Percentiles rank a stretch among this genome's conserved stretches.
Evolutionary conservation across 2,888 invertebrate species (phyloP).

Genomic region (Drosophila mimetica): DNA sequence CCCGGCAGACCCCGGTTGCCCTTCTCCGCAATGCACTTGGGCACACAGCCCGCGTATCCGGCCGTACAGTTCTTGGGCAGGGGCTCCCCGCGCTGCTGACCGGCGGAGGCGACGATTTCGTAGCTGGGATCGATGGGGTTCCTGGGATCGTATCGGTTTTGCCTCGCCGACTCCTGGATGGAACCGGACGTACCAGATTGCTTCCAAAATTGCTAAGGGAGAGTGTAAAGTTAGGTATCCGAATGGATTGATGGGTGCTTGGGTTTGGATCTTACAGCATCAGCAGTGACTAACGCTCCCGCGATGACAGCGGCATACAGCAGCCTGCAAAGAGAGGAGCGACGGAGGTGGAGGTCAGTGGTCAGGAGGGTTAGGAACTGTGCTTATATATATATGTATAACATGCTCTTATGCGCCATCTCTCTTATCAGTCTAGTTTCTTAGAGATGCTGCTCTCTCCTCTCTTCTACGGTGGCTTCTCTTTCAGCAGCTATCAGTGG

Average conservation of each 20-base stretch:
- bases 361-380: neutral
- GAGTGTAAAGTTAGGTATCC: neutral
- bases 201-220: constrained; percentile 84
- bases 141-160: constrained; percentile 74
- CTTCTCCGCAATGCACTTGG: constrained; percentile 95
- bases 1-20: constrained; percentile 92
- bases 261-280: constrained; percentile 79
- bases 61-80: constrained; percentile 87
- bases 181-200: constrained; percentile 78
- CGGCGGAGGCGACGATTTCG: constrained; percentile 81
- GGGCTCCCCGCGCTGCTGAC: constrained; percentile 78
- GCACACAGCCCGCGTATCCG: constrained; percentile 89
- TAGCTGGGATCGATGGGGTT: constrained; percentile 81
- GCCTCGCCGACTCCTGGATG: constrained; percentile 75
- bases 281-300: constrained; percentile 75
- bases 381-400: no score
- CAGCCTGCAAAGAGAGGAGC: constrained; percentile 72
- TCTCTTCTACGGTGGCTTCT: neutral
- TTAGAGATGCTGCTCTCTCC: neutral
- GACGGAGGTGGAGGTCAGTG: neutral
- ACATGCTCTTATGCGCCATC: neutral
- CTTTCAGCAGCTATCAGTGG: neutral
- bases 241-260: neutral
- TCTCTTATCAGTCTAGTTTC: constrained; percentile 16
- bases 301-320: constrained; percentile 82